Evolutionary conservation across 2,888 invertebrate species (phyloP).

Genomic region (Spilosoma lubricipeda): DNA sequence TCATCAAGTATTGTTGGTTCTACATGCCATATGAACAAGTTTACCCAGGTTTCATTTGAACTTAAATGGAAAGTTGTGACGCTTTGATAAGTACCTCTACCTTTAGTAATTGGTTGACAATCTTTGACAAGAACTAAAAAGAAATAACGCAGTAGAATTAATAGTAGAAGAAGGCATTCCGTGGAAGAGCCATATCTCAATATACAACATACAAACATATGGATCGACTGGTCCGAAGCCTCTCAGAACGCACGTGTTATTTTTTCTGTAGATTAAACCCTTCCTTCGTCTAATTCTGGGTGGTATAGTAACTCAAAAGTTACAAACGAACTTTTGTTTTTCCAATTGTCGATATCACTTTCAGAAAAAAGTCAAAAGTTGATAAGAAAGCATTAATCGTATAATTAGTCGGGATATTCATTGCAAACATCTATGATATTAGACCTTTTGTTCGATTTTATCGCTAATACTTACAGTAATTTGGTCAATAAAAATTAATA

Average conservation of each 20-base stretch:
- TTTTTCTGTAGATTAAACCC: neutral
- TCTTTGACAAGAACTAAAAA: too few relatives aligned
- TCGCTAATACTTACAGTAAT: neutral
- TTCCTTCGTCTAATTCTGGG: neutral
- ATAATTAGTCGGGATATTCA: neutral
- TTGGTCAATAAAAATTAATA: neutral
- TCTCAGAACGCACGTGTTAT: neutral
- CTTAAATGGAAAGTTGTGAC: neutral
- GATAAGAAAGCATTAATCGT: neutral
- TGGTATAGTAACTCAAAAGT: neutral
- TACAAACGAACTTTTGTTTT: neutral
- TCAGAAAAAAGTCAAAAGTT: neutral
- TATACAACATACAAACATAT: too few relatives aligned
- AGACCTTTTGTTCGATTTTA: neutral
- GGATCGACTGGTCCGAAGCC: too few relatives aligned
- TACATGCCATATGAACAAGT: neutral
- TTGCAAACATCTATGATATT: neutral
- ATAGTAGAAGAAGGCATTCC: too few relatives aligned
- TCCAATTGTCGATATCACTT: too few relatives aligned
- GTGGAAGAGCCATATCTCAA: too few relatives aligned
- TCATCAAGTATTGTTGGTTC: neutral
- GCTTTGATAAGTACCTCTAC: neutral
- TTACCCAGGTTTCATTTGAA: neutral
- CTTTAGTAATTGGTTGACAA: neutral
- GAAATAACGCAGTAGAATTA: too few relatives aligned